Percentiles rank a stretch among this genome's conserved stretches.
Evolutionary conservation across 1,140 invertebrate species (phyloP).

Genomic region (Tribolium castaneum): DNA sequence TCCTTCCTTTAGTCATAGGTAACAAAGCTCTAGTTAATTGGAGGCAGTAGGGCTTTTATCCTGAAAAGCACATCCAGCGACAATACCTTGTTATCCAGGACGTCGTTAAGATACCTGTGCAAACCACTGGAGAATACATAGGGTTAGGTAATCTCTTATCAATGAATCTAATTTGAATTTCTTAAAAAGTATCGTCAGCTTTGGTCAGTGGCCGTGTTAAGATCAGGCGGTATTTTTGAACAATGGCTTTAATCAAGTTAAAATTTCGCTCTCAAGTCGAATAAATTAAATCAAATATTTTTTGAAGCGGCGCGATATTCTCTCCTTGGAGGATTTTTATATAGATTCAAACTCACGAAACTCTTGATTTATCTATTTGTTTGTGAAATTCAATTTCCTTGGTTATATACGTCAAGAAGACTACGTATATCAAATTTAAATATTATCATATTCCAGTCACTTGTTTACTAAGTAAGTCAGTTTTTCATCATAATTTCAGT

Average conservation of each 20-base stretch:
- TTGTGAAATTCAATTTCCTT: conserved; percentile 45
- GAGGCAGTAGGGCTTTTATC: conserved; percentile 25
- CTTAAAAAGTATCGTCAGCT: neutral
- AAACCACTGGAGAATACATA: neutral
- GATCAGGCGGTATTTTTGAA: neutral
- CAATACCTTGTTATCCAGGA: conserved; percentile 31
- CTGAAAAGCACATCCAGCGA: conserved; percentile 25
- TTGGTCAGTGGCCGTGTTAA: neutral
- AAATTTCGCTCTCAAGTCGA: neutral
- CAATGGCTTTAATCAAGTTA: conserved; percentile 2
- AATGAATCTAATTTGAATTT: conserved; percentile 12
- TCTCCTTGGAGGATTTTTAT: conserved; percentile 18
- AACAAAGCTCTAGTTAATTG: conserved; percentile 33
- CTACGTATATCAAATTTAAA: conserved; percentile 42
- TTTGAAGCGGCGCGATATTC: neutral
- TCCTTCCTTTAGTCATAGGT: conserved; percentile 24
- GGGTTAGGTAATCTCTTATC: neutral
- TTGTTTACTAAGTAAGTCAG: conserved; percentile 39
- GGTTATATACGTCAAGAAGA: conserved; percentile 41
- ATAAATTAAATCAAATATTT: conserved; percentile 35
- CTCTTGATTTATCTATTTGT: conserved; percentile 45
- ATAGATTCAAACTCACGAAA: conserved; percentile 38
- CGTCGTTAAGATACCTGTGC: conserved; percentile 24
- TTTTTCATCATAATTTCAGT: conserved; percentile 33
- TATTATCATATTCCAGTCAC: conserved; percentile 40